Evolutionary conservation across 2,888 invertebrate genomes (phyloP).

Genomic region (Rhynchonema sp.): DNA sequence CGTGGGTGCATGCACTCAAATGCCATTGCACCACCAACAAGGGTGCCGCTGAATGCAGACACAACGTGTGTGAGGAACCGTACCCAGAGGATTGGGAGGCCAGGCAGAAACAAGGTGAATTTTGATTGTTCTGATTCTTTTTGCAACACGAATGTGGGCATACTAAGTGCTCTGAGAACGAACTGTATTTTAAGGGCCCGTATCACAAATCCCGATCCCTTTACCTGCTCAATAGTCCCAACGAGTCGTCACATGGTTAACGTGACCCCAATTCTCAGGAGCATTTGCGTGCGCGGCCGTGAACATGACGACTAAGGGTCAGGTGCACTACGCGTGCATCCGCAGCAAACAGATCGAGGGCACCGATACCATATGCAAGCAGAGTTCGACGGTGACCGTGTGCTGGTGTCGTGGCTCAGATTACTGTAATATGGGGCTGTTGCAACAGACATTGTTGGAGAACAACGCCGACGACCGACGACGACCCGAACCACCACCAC

Average conservation of each 20-base stretch:
- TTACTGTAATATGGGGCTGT: background rate
- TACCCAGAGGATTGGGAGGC: too few species aligned
- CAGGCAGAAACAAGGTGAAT: too few species aligned
- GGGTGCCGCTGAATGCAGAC: background rate
- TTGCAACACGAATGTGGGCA: background rate
- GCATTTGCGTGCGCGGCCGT: background rate
- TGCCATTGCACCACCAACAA: constrained; percentile 5
- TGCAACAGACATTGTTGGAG: background rate
- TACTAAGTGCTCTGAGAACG: background rate
- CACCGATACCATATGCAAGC: background rate
- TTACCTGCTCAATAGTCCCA: too few species aligned
- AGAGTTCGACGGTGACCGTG: background rate
- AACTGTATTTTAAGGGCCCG: background rate
- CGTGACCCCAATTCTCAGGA: too few species aligned
- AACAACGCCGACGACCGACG: background rate
- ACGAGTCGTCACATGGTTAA: too few species aligned
- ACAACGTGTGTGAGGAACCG: background rate
- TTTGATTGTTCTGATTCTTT: too few species aligned
- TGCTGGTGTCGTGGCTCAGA: background rate
- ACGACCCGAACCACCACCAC: background rate
- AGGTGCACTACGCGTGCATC: background rate
- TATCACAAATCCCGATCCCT: too few species aligned
- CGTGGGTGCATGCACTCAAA: background rate
- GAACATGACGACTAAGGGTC: background rate
- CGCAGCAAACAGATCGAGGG: background rate